Base-by-base conservation (phyloP, 1,140 invertebrate genomes). In the Ridgeia piscesae region DNA sequence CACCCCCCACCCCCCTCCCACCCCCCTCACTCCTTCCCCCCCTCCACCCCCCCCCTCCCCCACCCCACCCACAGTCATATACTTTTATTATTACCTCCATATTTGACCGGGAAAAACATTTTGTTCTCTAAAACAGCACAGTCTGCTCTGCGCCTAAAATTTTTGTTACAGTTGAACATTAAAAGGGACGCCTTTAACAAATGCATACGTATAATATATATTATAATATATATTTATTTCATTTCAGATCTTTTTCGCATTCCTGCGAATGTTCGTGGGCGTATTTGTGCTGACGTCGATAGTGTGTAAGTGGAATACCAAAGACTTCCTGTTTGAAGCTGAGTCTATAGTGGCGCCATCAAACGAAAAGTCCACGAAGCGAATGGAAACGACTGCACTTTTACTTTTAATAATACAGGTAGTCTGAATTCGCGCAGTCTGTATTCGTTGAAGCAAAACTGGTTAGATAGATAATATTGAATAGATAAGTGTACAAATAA, bases 191-290 rank as follows among this genome's bases (percentile, higher is more conserved):
- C 11, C n/a, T n/a, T n/a, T n/a, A n/a, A n/a, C n/a, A n/a, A 42
- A 42, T 11, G 4, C 42, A 77, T 77, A 14, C 1, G n/a, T 21
- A 6, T 42, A 91, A 21, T 48, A 21, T 48, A 91, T 35, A 48
- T 33, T 48, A 35, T 35, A 33, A 91, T 50, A 91, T 31, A 48
- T 91, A 11, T 35, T 58, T 48, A 34, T 91, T 91, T 35, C 50
- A 35, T 91, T 91, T 34, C 91, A 91, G 91, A 35, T 35, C 34
- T 6, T 91, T 1, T 91, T 91, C 91, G 35, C 33, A 31, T 91
- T 91, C n/a, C 33, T 91, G 50, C 91, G 91, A 9, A 33, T 91
- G 33, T 34, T 50, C 34, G 8, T 35, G 6, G 50, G 91, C 50
- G 33, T 91, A 17, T 91, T 34, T 11, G 50, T 91, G 11, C 35